Conservation (phyloP, 2,888 invertebrate species). For the Cotesia congregata region DNA sequence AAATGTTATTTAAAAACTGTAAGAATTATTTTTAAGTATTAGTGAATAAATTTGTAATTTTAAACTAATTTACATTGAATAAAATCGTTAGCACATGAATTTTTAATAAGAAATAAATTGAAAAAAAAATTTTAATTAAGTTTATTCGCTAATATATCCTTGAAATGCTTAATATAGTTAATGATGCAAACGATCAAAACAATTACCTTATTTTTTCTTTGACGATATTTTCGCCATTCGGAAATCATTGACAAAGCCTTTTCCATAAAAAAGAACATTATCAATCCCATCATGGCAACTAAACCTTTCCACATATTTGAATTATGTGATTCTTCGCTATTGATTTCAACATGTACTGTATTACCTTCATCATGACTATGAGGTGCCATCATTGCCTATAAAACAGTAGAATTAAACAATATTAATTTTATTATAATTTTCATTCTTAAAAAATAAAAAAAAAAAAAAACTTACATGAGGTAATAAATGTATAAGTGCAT, state of each 20-base stretch:
- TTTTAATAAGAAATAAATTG: neutral
- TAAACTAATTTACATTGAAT: neutral
- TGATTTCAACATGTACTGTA: constrained; percentile 42
- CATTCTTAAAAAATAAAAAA: neutral
- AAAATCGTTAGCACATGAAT: neutral
- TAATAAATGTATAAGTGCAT: constrained; percentile 91
- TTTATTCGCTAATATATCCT: neutral
- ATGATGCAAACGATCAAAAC: constrained; percentile 22
- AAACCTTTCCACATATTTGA: constrained; percentile 89
- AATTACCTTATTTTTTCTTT: constrained; percentile 77
- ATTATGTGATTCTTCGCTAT: constrained; percentile 73
- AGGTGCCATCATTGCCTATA: constrained; percentile 71
- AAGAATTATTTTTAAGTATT: neutral
- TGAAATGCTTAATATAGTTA: neutral
- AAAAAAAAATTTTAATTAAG: neutral
- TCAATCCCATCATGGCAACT: constrained; percentile 85
- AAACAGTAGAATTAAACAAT: constrained; percentile 23
- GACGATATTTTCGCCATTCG: constrained; percentile 84
- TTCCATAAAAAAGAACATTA: constrained; percentile 92
- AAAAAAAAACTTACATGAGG: constrained; percentile 79
- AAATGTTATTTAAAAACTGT: neutral
- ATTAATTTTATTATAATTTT: too few relatives aligned
- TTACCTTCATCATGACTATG: constrained; percentile 60
- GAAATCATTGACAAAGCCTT: constrained; percentile 84
- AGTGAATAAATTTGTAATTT: neutral